Conservation (phyloP, 2,113 vertebrate species). For the Mugil cephalus region DNA sequence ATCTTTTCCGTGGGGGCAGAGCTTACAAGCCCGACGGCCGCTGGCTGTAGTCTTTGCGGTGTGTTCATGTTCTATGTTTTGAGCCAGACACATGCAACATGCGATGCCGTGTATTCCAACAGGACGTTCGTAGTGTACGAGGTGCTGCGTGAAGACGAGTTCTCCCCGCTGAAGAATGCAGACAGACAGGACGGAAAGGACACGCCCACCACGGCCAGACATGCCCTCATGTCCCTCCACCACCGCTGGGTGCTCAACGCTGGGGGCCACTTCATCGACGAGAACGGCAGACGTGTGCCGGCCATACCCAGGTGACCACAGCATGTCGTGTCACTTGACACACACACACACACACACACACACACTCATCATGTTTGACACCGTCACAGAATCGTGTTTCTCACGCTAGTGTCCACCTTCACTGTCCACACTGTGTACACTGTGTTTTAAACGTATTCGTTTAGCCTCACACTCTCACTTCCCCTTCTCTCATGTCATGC, state of each 20-base stretch:
- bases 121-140: slow-evolving; percentile 96
- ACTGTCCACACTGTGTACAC: slow-evolving; percentile 11
- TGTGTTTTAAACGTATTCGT: slow-evolving; percentile 37
- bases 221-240: slow-evolving; percentile 94
- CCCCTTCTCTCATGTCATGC: slow-evolving; percentile 64
- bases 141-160: slow-evolving; percentile 95
- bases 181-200: slow-evolving; percentile 97
- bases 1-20: too few species aligned
- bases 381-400: neutral
- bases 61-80: too few species aligned
- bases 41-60: too few species aligned
- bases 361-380: neutral
- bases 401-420: neutral
- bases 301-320: slow-evolving; percentile 93
- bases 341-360: too few species aligned
- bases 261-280: slow-evolving; percentile 94
- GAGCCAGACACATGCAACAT: neutral
- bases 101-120: slow-evolving; percentile 10
- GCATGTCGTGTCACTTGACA: neutral
- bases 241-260: slow-evolving; percentile 98
- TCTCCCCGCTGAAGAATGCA: slow-evolving; percentile 96
- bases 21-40: too few species aligned
- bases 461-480: slow-evolving; percentile 50
- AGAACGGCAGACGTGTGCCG: slow-evolving; percentile 91
- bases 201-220: slow-evolving; percentile 94